Evolutionary conservation across 2,797 vertebrate genomes (phyloP).

Genomic region (Clangula hyemalis): DNA sequence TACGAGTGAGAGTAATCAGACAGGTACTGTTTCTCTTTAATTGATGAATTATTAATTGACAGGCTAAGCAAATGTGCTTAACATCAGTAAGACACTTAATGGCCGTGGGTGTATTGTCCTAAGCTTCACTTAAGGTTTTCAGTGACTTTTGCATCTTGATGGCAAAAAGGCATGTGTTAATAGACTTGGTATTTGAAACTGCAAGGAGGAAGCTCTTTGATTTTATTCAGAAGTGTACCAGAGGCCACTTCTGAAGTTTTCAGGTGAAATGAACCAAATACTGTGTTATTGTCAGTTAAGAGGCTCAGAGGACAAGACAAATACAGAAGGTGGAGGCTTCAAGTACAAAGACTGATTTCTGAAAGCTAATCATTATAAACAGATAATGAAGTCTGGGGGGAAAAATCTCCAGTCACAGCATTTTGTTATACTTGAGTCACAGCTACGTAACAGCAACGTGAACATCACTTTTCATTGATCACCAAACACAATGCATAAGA

Average conservation of each 20-base stretch:
- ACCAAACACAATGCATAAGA: not conserved
- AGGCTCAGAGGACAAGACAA: not conserved
- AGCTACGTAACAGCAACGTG: not conserved
- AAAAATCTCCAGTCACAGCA: not conserved
- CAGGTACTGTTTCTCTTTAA: not conserved
- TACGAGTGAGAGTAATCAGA: not conserved
- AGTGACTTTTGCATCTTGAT: not conserved
- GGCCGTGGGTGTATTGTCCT: not conserved
- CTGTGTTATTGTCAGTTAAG: not conserved
- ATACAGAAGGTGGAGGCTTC: not conserved
- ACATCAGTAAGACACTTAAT: not conserved
- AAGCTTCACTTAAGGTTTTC: not conserved
- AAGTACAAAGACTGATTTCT: not conserved
- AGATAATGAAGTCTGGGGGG: not conserved
- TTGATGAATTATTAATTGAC: not conserved
- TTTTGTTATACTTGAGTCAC: not conserved
- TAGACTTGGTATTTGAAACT: not conserved
- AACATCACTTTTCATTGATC: not conserved
- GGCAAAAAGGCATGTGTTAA: not conserved
- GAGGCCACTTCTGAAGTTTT: not conserved
- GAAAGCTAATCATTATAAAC: not conserved
- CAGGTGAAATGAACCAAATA: not conserved
- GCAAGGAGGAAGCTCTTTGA: not conserved
- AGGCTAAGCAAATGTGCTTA: not conserved
- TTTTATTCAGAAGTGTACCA: not conserved